Evolutionary conservation across 2,888 invertebrate genomes (phyloP).

Genomic region (Schrankia costaestrigalis): DNA sequence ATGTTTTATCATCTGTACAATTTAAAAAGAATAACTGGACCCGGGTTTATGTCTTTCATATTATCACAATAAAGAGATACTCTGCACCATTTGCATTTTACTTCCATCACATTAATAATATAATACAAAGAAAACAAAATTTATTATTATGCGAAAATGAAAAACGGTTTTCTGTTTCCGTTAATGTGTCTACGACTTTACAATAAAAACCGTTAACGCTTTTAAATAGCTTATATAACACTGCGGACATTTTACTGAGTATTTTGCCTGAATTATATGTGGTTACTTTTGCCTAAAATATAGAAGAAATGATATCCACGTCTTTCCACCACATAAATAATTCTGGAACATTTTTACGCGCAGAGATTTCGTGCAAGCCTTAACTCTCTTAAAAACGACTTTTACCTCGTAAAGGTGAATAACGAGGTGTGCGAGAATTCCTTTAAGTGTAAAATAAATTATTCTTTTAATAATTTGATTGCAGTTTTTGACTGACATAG

Average conservation of each 20-base stretch:
- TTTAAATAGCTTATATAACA: slow-evolving; percentile 24
- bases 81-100: slow-evolving; percentile 14
- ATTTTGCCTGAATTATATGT: slow-evolving; percentile 11
- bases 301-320: slow-evolving; percentile 38
- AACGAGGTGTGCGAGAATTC: slow-evolving; percentile 42
- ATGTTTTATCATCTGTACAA: too few species aligned
- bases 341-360: slow-evolving; percentile 49
- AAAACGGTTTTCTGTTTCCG: slow-evolving; percentile 10
- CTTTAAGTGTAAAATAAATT: slow-evolving; percentile 55
- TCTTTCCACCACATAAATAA: slow-evolving; percentile 52
- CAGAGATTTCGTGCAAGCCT: slow-evolving; percentile 62
- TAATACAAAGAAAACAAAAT: slow-evolving; percentile 14
- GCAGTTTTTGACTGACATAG: slow-evolving; percentile 39
- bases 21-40: not conserved
- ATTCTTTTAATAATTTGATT: slow-evolving; percentile 50
- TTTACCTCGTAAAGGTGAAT: slow-evolving; percentile 68
- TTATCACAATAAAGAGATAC: not conserved
- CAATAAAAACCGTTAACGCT: slow-evolving; percentile 17
- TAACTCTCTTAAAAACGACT: slow-evolving; percentile 69
- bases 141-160: slow-evolving; percentile 13
- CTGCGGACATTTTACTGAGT: slow-evolving; percentile 16
- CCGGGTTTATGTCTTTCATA: slow-evolving; percentile 3
- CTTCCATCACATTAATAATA: slow-evolving; percentile 13
- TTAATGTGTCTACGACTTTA: slow-evolving; percentile 13
- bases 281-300: slow-evolving; percentile 19